phyloP scores from a whole-genome alignment of 2,113 vertebrate genomes.

The Oncorhynchus nerka region DNA sequence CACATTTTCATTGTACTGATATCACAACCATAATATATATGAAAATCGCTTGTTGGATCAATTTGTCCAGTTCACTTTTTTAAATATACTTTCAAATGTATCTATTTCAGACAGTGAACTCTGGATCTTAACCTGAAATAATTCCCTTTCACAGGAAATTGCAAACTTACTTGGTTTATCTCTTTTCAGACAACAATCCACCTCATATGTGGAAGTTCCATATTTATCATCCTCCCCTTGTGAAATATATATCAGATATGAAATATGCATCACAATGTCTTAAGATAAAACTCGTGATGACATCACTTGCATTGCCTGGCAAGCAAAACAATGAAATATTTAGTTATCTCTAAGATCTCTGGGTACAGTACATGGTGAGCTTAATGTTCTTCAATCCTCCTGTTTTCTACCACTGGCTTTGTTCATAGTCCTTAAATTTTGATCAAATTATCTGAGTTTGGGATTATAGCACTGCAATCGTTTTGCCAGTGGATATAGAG shows the following conservation, averaged over 20 bases:
- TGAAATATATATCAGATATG: slow-evolving; percentile 60
- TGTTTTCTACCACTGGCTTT: slow-evolving; percentile 1
- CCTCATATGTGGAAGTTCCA: slow-evolving; percentile 19
- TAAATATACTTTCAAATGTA: neutral
- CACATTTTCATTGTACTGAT: too few species aligned
- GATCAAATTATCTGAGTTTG: too few species aligned
- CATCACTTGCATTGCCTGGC: slow-evolving; percentile 43
- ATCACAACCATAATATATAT: too few species aligned
- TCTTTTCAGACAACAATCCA: slow-evolving; percentile 23
- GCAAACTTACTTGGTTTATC: slow-evolving; percentile 48
- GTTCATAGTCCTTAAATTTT: neutral
- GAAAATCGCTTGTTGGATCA: neutral
- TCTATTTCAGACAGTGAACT: neutral
- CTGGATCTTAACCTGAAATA: neutral
- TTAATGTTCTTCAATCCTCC: slow-evolving; percentile 19
- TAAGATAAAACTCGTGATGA: slow-evolving; percentile 57
- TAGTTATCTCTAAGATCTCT: slow-evolving; percentile 35
- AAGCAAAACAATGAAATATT: slow-evolving; percentile 61
- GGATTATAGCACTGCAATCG: too few species aligned
- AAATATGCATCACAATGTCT: slow-evolving; percentile 57
- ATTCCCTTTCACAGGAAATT: slow-evolving; percentile 52
- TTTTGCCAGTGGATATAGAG: too few species aligned
- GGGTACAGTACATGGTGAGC: neutral
- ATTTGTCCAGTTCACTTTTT: neutral
- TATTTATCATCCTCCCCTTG: slow-evolving; percentile 6